Evolutionary conservation across 2,113 vertebrate genomes (phyloP), one percentile per base, ranked within the genome.

Genomic region (Hippocampus zosterae): DNA sequence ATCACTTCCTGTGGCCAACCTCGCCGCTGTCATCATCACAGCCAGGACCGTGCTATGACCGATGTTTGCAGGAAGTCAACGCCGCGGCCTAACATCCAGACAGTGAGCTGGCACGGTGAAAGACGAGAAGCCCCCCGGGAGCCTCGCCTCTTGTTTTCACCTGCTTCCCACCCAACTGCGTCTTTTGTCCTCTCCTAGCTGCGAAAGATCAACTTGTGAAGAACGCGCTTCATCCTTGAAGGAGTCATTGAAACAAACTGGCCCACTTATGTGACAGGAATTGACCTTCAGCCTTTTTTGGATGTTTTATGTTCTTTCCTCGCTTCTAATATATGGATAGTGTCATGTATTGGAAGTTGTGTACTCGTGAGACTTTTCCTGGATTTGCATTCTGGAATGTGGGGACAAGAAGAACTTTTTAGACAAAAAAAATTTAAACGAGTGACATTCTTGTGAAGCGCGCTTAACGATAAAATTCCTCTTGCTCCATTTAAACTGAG

Each of bases 11-110:
- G 84, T 91, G 79, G 90, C 95, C 85, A 91, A 91, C 72, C 92
- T 95, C 0, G 91, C 94, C 74, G 91, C 92, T 78, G 85, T 96
- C 65, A 93, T 94, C 71, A 91, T 97, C 93, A 96, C 94, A 92
- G 93, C 93, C 19, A 90, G 93, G 79, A 94, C 92, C 19, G 53
- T 81, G 25, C 86, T 92, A 91, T 92, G 91, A 91, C 89, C 81
- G 82, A 85, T 73, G 70, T 81, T 62, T 75, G 68, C 73, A 70
- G 65, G 69, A 59, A 76, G 65, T 73, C 11, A 65, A 60, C 60
- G 7, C 42, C 15, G 19, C 76, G 68, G 81, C 74, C 68, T 67
- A 69, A 73, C 68, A 55, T 67, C 68, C 78, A 64, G 71, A 79
- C 75, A 74, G 77, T 62, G 76, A 70, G 81, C 76, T 69, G 33